A percentile compares a stretch with the other conserved stretches of the same genome.
Conservation (phyloP, 2,888 invertebrate species). For the Noctua comes region DNA sequence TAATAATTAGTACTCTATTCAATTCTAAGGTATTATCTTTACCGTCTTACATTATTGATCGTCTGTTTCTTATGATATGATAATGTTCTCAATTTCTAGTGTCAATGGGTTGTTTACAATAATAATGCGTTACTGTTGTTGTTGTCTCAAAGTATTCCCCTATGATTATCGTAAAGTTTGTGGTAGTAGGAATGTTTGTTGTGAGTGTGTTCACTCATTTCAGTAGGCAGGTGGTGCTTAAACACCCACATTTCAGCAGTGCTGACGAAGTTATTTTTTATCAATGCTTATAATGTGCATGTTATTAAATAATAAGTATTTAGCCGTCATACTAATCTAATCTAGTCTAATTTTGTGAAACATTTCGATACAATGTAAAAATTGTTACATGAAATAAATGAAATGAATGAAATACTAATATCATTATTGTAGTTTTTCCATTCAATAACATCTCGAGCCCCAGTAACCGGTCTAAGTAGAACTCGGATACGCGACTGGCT, state of each 20-base stretch:
- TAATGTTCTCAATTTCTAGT: neutral
- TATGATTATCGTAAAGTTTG: neutral
- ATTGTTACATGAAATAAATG: too few relatives aligned
- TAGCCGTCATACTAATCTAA: neutral
- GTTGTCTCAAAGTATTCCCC: neutral
- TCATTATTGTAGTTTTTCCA: conserved; percentile 25
- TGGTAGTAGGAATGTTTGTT: neutral
- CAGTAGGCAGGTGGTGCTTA: neutral
- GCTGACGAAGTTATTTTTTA: neutral
- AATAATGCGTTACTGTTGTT: neutral
- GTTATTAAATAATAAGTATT: neutral
- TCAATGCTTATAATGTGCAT: neutral
- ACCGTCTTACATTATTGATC: neutral
- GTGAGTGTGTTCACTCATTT: neutral
- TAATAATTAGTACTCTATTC: neutral
- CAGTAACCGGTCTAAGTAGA: conserved; percentile 52
- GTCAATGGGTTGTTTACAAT: neutral
- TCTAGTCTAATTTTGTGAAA: too few relatives aligned
- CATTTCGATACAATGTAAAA: too few relatives aligned
- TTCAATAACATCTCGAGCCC: conserved; percentile 35
- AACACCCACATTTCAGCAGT: conserved; percentile 1
- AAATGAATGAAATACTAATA: too few relatives aligned
- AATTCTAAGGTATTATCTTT: neutral
- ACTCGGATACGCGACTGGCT: conserved; percentile 26
- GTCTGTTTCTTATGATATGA: neutral